Evolutionary conservation across 2,113 vertebrate species (phyloP).

Genomic region (Amphiprion ocellaris): DNA sequence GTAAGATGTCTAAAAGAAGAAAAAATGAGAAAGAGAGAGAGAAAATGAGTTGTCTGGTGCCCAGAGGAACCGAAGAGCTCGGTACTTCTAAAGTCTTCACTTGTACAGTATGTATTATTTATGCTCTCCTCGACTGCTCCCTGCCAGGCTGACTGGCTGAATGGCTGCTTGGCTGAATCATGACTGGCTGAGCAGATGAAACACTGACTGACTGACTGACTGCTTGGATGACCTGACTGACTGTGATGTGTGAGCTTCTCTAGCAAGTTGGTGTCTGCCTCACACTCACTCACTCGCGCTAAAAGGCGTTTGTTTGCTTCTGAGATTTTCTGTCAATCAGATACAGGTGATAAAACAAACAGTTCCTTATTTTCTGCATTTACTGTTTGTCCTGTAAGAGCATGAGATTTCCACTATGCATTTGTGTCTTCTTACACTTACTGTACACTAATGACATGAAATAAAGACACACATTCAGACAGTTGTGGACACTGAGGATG

Average conservation of each 20-base stretch:
- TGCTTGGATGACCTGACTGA: conserved; percentile 14
- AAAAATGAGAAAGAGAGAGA: conserved; percentile 21
- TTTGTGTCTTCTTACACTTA: background rate
- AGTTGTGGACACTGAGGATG: too few species aligned
- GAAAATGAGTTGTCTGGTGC: conserved; percentile 43
- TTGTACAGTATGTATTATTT: conserved; percentile 68
- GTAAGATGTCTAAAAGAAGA: conserved; percentile 34
- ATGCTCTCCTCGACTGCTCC: conserved; percentile 41
- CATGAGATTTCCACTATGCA: background rate
- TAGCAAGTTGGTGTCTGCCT: conserved; percentile 1
- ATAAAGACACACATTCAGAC: too few species aligned
- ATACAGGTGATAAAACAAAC: background rate
- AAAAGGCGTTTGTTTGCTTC: background rate
- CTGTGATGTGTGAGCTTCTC: conserved; percentile 14
- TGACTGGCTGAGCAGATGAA: conserved; percentile 40
- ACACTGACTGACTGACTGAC: conserved; percentile 18
- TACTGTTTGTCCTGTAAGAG: background rate
- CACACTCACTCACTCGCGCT: background rate
- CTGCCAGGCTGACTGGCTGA: conserved; percentile 9
- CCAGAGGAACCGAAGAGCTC: conserved; percentile 42
- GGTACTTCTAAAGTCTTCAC: conserved; percentile 62
- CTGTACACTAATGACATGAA: too few species aligned
- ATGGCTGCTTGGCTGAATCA: conserved; percentile 28
- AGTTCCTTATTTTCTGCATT: background rate
- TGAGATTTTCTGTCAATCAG: conserved; percentile 13